Evolutionary conservation across 2,888 invertebrate species (phyloP).

Genomic region (Brachypalpus laphriformis): DNA sequence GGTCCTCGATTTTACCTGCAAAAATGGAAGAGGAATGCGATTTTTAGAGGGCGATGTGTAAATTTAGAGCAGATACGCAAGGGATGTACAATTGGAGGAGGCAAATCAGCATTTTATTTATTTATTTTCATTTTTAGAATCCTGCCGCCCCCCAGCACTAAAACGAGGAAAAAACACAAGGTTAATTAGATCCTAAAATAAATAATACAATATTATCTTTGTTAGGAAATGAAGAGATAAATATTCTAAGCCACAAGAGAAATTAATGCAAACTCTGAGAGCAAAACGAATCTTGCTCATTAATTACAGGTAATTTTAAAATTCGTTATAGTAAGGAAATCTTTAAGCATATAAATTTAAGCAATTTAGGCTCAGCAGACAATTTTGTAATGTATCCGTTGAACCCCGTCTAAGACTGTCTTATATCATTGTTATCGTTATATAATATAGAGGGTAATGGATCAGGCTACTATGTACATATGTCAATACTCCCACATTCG

Average conservation of each 20-base stretch:
- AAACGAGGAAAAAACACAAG: not conserved
- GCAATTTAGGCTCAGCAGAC: too few relatives aligned
- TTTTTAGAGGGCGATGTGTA: not conserved
- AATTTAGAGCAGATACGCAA: not conserved
- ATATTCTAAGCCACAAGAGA: not conserved
- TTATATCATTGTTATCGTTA: too few relatives aligned
- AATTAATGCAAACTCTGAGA: not conserved
- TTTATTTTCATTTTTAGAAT: not conserved
- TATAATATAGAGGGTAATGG: too few relatives aligned
- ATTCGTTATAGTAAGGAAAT: not conserved
- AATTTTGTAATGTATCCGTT: too few relatives aligned
- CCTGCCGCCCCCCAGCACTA: not conserved
- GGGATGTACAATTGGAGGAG: not conserved
- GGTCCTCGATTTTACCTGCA: not conserved
- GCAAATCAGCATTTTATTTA: not conserved
- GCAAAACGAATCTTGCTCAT: not conserved
- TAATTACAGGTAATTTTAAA: not conserved
- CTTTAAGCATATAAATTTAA: too few relatives aligned
- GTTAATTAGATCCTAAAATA: conserved; percentile 12
- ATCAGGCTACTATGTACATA: too few relatives aligned
- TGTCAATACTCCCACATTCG: too few relatives aligned
- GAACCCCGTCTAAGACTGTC: too few relatives aligned
- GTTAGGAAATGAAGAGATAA: not conserved
- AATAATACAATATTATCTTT: not conserved
- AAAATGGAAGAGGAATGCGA: conserved; percentile 2